Conservation (phyloP, 2,113 vertebrate species). For the Struthidea cinerea region DNA sequence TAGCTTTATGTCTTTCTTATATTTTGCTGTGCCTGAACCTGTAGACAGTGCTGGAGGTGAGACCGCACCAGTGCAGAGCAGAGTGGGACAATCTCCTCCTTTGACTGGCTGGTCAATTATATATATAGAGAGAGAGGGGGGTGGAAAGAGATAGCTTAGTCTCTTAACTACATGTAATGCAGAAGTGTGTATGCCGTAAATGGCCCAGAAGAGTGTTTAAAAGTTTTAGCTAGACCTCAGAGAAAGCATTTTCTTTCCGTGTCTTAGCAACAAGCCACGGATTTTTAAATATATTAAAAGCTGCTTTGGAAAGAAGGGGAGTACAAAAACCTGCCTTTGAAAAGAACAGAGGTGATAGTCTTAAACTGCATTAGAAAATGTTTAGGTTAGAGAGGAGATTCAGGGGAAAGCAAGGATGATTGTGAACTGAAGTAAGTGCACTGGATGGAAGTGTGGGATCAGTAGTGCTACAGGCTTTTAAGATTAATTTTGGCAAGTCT, state of each 20-base stretch:
- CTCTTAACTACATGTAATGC: not conserved
- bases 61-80: rapidly evolving
- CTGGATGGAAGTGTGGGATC: not conserved
- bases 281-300: not conserved
- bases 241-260: not conserved
- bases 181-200: not conserved
- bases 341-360: not conserved
- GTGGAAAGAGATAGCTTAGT: no score
- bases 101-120: not conserved
- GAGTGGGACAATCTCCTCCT: not conserved
- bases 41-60: not conserved
- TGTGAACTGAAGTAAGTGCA: not conserved
- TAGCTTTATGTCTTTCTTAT: not conserved
- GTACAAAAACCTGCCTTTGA: not conserved
- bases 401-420: not conserved
- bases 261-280: not conserved
- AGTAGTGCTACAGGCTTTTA: not conserved
- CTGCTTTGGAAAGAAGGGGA: not conserved
- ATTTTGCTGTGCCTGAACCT: not conserved
- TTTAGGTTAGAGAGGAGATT: not conserved
- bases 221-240: not conserved
- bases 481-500: not conserved
- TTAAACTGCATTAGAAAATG: not conserved
- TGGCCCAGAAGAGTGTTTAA: not conserved
- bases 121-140: not conserved